phyloP scores from a whole-genome alignment of 92 coral and sea anemone genomes.

The Blastomussa wellsi region DNA sequence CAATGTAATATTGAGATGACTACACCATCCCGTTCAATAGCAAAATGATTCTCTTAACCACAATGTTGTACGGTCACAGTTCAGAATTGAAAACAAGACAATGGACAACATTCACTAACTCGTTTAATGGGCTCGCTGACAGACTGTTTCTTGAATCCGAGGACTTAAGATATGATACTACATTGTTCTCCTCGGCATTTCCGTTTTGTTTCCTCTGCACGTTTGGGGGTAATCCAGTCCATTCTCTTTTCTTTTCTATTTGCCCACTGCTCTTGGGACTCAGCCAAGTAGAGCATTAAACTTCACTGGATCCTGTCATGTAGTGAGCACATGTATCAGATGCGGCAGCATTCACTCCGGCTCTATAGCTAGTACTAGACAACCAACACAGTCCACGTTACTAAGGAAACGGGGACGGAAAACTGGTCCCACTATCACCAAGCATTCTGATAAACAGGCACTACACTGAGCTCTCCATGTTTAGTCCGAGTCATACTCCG shows the following conservation, averaged over 20 bases:
- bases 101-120: too few relatives aligned
- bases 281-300: neutral
- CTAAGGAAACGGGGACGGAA: neutral
- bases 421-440: neutral
- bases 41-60: too few relatives aligned
- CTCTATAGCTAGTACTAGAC: neutral
- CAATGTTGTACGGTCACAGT: too few relatives aligned
- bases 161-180: too few relatives aligned
- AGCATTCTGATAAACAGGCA: neutral
- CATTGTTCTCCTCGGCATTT: too few relatives aligned
- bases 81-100: too few relatives aligned
- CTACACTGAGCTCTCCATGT: neutral
- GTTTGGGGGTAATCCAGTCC: neutral
- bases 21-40: too few relatives aligned
- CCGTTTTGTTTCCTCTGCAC: too few relatives aligned
- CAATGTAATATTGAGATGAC: too few relatives aligned
- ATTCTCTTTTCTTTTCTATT: neutral
- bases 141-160: too few relatives aligned
- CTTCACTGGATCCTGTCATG: neutral
- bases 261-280: neutral
- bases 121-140: too few relatives aligned
- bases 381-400: neutral
- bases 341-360: neutral
- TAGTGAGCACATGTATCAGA: neutral
- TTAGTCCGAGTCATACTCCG: conserved; percentile 74